phyloP scores from a whole-genome alignment of 2,113 vertebrate species.

The Edolisoma coerulescens region DNA sequence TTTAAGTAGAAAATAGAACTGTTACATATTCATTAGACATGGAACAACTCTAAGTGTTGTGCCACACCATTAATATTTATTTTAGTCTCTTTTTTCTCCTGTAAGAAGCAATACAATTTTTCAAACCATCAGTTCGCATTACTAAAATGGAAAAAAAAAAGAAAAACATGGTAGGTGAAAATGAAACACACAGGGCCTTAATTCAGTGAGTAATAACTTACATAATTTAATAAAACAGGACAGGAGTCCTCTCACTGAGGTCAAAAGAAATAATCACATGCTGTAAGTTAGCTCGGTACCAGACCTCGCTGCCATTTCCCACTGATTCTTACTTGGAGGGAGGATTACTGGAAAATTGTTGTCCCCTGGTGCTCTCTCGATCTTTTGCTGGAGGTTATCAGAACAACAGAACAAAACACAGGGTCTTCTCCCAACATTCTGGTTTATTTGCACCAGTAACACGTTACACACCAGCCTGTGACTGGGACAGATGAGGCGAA shows the following conservation, averaged over 20 bases:
- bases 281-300: not conserved
- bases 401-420: not conserved
- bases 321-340: not conserved
- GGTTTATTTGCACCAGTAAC: not conserved
- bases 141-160: not conserved
- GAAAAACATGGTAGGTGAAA: not conserved
- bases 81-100: not conserved
- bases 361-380: not conserved
- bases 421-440: not conserved
- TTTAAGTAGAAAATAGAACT: conserved; percentile 5
- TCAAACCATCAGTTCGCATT: not conserved
- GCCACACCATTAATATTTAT: conserved; percentile 25
- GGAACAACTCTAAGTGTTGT: not conserved
- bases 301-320: not conserved
- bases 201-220: not conserved
- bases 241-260: not conserved
- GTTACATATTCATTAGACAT: conserved; percentile 13
- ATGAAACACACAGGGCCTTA: not conserved
- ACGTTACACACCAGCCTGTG: accelerated
- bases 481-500: not conserved
- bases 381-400: not conserved
- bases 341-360: not conserved
- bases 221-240: not conserved
- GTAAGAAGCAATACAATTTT: not conserved
- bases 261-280: not conserved